Evolutionary conservation across 2,888 invertebrate species (phyloP), one percentile per base, ranked within the genome.

Genomic region (Meteorus colon): DNA sequence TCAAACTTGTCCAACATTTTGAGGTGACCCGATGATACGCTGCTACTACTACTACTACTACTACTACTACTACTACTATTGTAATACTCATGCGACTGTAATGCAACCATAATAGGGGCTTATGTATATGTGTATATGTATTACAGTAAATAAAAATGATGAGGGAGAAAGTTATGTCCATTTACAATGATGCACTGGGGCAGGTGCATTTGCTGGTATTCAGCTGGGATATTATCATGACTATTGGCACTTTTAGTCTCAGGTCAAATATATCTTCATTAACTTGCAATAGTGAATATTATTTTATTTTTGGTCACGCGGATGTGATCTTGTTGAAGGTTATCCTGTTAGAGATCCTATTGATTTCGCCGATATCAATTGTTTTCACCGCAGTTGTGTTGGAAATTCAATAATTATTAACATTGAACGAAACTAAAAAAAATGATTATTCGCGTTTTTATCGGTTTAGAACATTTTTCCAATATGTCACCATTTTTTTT

Each of bases 191-290:
- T 55, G 19, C 55, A 55, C 6, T 19, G 19, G 55, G 55, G 51
- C 68, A 68, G 68, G 68, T 68, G 68, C 48, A 29, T 14, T 51
- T 48, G n/a, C n/a, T 68, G n/a, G 68, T 68, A 51, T 14, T n/a
- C 27, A 29, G 48, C 16, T 41, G 19, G 19, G 8, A 19, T 55
- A 55, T 55, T 55, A 55, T 55, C 19, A 55, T 24, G 24, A 55
- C 55, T 19, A 55, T 55, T 55, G 19, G 19, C 55, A 55, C 8
- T 55, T 55, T 55, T 55, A 55, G 19, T 55, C 5, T 19, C 4
- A 55, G n/a, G 24, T 55, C 19, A 55, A 55, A 55, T 19, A 55
- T 19, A 55, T 55, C 10, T 4, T 55, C 6, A 55, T 55, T 55
- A 55, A 55, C 19, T 55, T 48, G 4, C 24, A 55, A 55, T n/a